phyloP scores from a whole-genome alignment of 2,888 invertebrate species.

The Sminthurides aquaticus region DNA sequence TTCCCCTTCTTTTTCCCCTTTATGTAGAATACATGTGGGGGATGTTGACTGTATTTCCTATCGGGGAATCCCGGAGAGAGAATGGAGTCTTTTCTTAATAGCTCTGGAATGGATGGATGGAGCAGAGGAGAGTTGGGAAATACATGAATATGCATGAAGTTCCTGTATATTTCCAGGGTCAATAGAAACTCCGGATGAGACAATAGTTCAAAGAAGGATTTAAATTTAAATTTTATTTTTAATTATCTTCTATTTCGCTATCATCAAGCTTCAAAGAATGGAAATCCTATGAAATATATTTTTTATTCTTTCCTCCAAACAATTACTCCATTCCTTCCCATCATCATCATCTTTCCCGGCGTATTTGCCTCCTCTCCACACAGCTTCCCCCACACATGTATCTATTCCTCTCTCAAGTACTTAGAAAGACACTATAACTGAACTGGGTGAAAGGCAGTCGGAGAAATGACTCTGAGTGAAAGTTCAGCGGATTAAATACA shows the following conservation, averaged over 20 bases:
- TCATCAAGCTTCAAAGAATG: not conserved
- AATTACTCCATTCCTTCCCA: not conserved
- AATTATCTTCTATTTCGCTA: not conserved
- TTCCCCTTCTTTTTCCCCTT: not conserved
- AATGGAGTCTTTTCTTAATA: no score
- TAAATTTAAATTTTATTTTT: not conserved
- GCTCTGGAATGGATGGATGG: not conserved
- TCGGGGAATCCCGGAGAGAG: not conserved
- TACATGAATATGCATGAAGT: conserved; percentile 24
- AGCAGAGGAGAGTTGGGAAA: no score
- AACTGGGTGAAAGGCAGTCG: no score
- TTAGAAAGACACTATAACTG: no score
- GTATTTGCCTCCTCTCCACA: conserved; percentile 1
- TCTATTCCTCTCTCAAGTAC: no score
- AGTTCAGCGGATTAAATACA: no score
- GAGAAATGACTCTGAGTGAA: no score
- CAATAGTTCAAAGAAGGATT: not conserved
- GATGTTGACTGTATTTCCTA: not conserved
- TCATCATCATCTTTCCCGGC: conserved; percentile 8
- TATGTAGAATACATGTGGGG: not conserved
- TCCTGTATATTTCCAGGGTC: conserved; percentile 21
- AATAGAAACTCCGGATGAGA: conserved; percentile 10
- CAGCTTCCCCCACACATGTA: no score
- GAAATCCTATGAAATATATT: not conserved
- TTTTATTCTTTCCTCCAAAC: not conserved